A percentile compares a stretch with the other conserved stretches of the same genome.
These are phyloP conservation scores for Atlantisia rogersi DNA, from an alignment of 2,113 vertebrate species.

Conservation along the genomic window DNA sequence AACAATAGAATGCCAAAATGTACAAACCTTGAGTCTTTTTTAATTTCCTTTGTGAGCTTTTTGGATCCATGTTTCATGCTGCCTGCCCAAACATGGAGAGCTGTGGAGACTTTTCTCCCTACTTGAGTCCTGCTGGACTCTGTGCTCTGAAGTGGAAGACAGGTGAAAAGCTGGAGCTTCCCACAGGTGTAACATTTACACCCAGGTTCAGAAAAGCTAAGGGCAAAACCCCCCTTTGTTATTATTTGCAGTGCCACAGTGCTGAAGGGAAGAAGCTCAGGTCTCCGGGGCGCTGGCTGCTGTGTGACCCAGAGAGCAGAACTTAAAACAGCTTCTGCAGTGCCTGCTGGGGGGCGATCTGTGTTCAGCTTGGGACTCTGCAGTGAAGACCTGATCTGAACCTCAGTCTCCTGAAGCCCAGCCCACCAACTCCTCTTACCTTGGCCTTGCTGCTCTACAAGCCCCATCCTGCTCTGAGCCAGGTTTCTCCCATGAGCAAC, in stretches of 20 bases:
- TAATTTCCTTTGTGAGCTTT: not conserved
- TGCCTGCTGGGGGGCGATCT: rapidly evolving
- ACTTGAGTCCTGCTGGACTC: not conserved
- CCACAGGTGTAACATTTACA: not conserved
- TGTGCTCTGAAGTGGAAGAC: not conserved
- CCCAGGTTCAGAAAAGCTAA: not conserved
- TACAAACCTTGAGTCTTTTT: not conserved
- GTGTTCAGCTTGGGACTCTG: not conserved
- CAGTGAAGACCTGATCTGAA: not conserved
- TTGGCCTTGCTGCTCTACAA: not conserved
- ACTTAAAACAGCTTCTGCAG: not conserved
- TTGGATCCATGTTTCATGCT: not conserved
- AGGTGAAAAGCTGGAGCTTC: not conserved
- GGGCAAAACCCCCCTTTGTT: not conserved
- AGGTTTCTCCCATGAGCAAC: not conserved
- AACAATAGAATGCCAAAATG: not conserved
- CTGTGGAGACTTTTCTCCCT: not conserved
- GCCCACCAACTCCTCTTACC: not conserved
- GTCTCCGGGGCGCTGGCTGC: not conserved
- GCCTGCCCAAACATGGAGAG: not conserved
- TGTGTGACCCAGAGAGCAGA: not conserved
- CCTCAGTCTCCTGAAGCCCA: not conserved
- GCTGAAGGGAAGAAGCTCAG: not conserved
- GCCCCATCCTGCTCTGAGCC: not conserved
- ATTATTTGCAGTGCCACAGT: not conserved